A percentile compares a stretch with the other conserved stretches of the same genome.
phyloP scores from a whole-genome alignment of 35 echinoderm and acorn worm genomes.

The Ophiothrix spiculata region DNA sequence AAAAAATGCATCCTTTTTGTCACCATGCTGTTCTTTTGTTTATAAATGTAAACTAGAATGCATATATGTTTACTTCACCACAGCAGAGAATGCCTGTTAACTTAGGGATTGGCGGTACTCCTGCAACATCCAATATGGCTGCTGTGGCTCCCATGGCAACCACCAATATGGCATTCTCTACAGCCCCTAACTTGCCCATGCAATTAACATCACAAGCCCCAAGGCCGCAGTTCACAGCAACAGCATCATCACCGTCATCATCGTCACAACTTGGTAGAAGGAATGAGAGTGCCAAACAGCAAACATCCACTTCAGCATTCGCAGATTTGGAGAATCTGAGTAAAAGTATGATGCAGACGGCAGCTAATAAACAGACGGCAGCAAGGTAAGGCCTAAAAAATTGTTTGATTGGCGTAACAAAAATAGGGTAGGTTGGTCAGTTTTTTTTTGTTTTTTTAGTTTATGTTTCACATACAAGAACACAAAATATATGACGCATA shows the following conservation, averaged over 20 bases:
- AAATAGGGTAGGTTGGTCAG: too few species aligned
- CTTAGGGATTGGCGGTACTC: background rate
- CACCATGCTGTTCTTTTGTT: background rate
- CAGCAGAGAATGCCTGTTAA: background rate
- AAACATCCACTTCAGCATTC: slow-evolving; percentile 32
- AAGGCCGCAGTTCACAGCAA: background rate
- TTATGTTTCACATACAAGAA: too few species aligned
- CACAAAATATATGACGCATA: too few species aligned
- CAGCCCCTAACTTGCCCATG: background rate
- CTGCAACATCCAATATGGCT: background rate
- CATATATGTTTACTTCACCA: background rate
- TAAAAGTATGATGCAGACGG: slow-evolving; percentile 62
- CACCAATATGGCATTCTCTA: background rate
- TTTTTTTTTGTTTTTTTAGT: too few species aligned
- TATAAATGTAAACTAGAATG: background rate
- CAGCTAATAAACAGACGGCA: slow-evolving; percentile 16
- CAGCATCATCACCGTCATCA: too few species aligned
- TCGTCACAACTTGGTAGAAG: background rate
- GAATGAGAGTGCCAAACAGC: background rate
- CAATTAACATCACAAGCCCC: background rate
- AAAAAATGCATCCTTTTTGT: too few species aligned
- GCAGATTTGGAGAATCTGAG: slow-evolving; percentile 64
- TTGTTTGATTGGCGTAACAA: too few species aligned
- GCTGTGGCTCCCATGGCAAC: too few species aligned
- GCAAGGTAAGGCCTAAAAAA: slow-evolving; percentile 24